phyloP scores from a whole-genome alignment of 2,888 invertebrate species.

The Beris morrisii region DNA sequence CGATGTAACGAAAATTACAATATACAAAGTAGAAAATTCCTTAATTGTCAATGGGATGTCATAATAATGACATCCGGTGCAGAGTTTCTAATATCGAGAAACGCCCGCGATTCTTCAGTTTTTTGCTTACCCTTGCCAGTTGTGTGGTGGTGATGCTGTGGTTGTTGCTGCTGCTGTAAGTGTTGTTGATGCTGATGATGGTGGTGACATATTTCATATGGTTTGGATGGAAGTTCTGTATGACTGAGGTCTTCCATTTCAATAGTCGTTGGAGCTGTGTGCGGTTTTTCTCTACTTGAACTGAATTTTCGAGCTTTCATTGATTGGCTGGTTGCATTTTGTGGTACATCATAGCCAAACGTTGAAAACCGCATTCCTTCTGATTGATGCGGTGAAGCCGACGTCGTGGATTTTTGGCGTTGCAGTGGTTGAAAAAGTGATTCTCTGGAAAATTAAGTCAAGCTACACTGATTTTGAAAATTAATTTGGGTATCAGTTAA shows the following conservation, averaged over 20 bases:
- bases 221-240: constrained; percentile 26
- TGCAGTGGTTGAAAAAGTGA: constrained; percentile 50
- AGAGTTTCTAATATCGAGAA: constrained; percentile 84
- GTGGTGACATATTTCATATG: constrained; percentile 41
- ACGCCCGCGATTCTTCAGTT: constrained; percentile 61
- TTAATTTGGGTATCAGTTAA: too few relatives aligned
- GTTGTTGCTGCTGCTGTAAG: constrained; percentile 13
- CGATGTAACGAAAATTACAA: background rate
- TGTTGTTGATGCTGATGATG: constrained; percentile 37
- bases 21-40: constrained; percentile 41
- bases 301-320: constrained; percentile 44
- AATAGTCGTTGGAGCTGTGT: constrained; percentile 44
- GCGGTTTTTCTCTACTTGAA: constrained; percentile 42
- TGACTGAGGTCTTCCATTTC: constrained; percentile 49
- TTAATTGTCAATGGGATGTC: constrained; percentile 69
- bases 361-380: constrained; percentile 53
- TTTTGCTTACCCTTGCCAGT: constrained; percentile 40
- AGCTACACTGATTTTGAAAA: background rate
- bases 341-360: constrained; percentile 52
- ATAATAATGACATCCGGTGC: constrained; percentile 88
- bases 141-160: constrained; percentile 17
- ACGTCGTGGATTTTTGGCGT: constrained; percentile 53
- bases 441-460: constrained; percentile 45
- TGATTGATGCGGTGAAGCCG: constrained; percentile 46
- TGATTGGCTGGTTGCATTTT: constrained; percentile 34